A percentile compares a stretch with the other conserved stretches of the same genome.
phyloP scores from a whole-genome alignment of 2,113 vertebrate species.

The Pelvicachromis taeniatus region DNA sequence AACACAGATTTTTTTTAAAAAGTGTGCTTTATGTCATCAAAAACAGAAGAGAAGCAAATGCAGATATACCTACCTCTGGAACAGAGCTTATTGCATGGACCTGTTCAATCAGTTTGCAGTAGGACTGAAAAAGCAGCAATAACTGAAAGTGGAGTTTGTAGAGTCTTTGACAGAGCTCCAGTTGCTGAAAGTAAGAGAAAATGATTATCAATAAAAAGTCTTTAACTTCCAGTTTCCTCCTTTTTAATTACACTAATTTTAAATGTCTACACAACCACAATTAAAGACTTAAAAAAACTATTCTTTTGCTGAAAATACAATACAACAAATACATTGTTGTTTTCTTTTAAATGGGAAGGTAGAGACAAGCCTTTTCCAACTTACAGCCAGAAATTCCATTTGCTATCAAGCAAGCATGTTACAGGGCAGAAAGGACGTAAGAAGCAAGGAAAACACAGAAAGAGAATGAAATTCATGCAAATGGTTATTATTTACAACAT shows the following conservation, averaged over 20 bases:
- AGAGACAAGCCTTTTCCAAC: slow-evolving; percentile 78
- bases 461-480: slow-evolving; percentile 78
- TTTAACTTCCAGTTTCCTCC: not conserved
- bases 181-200: slow-evolving; percentile 75
- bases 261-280: not conserved
- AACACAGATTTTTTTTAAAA: not conserved
- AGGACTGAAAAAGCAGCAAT: slow-evolving; percentile 93
- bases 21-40: not conserved
- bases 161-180: slow-evolving; percentile 92
- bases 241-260: not conserved
- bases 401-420: slow-evolving; percentile 93
- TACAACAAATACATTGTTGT: not conserved
- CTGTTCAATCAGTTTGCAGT: slow-evolving; percentile 93
- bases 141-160: slow-evolving; percentile 97
- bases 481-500: slow-evolving; percentile 63
- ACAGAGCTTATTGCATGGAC: slow-evolving; percentile 85
- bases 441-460: slow-evolving; percentile 81
- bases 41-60: not conserved
- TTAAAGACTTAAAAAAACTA: not conserved
- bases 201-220: not conserved
- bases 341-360: not conserved
- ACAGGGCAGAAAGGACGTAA: slow-evolving; percentile 82
- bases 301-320: not conserved
- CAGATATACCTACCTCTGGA: slow-evolving; percentile 78
- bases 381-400: slow-evolving; percentile 98